Conservation (phyloP, 2,888 invertebrate genomes). For the Latrodectus hesperus region DNA sequence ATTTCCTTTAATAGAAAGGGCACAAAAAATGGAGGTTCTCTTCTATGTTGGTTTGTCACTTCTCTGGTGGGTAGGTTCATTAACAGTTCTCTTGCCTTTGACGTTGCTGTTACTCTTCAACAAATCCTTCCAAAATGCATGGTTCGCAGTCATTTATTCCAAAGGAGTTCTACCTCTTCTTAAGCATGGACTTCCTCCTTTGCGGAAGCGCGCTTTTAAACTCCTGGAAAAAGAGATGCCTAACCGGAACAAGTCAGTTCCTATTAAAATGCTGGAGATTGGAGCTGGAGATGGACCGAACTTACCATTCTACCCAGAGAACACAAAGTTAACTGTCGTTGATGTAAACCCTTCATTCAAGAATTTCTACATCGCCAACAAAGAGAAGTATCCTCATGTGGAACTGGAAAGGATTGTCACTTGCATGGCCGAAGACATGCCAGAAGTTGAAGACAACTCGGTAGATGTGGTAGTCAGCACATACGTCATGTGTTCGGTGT, state of each 20-base stretch:
- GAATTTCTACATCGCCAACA: constrained; percentile 60
- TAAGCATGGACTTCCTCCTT: constrained; percentile 7
- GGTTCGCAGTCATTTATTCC: constrained; percentile 29
- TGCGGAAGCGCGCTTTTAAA: constrained; percentile 21
- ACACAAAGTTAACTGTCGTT: constrained; percentile 70
- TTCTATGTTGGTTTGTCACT: too few species aligned
- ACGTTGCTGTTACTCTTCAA: constrained; percentile 12
- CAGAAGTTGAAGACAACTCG: constrained; percentile 70
- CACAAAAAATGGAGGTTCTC: too few species aligned
- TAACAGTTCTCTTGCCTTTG: constrained; percentile 13
- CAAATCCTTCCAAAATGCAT: constrained; percentile 6
- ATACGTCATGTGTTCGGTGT: constrained; percentile 73
- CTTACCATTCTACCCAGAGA: constrained; percentile 71
- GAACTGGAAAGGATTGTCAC: constrained; percentile 71
- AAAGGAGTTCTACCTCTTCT: constrained; percentile 17
- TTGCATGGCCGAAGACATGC: constrained; percentile 71
- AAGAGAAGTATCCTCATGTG: constrained; percentile 62
- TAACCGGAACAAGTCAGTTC: neutral
- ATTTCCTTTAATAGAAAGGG: too few species aligned
- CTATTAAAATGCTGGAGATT: constrained; percentile 51
- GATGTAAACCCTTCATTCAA: constrained; percentile 72
- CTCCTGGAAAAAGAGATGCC: constrained; percentile 13
- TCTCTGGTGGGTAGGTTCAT: constrained; percentile 26
- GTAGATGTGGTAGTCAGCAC: constrained; percentile 73
- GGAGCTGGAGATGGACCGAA: constrained; percentile 69